These are phyloP conservation scores for Rattus norvegicus DNA, from an alignment of 2,113 vertebrate genomes.

Conservation along the genomic window DNA sequence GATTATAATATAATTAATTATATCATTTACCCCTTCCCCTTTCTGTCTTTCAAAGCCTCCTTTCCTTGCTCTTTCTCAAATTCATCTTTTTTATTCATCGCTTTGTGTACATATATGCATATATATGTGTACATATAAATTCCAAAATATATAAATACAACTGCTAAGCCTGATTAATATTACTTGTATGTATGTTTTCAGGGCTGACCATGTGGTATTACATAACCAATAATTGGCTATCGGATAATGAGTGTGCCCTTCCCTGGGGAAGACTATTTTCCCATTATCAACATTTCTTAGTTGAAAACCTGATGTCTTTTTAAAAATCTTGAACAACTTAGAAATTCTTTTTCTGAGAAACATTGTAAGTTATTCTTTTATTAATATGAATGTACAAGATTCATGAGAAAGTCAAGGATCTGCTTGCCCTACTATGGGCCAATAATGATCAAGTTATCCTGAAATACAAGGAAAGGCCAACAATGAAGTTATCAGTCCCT, in stretches of 20 bases:
- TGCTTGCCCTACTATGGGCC: not conserved
- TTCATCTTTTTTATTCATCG: not conserved
- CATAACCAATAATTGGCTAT: not conserved
- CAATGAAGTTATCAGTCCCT: not conserved
- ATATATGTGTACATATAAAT: not conserved
- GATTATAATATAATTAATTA: not conserved
- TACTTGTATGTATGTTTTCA: not conserved
- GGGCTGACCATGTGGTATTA: not conserved
- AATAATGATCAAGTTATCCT: not conserved
- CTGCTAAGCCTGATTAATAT: not conserved
- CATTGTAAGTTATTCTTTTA: conserved; percentile 22
- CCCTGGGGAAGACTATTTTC: not conserved
- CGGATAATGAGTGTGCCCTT: not conserved
- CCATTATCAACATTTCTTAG: not conserved
- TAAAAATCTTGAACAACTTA: not conserved
- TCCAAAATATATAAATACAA: not conserved
- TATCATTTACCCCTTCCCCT: not conserved
- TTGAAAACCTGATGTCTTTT: not conserved
- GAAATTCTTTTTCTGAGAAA: conserved; percentile 26
- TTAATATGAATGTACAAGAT: not conserved
- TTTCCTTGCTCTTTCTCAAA: not conserved
- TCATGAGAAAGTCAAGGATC: not conserved
- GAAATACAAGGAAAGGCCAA: not conserved
- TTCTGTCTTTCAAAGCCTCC: not conserved
- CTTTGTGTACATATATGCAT: not conserved